A percentile compares a stretch with the other conserved stretches of the same genome.
These are phyloP conservation scores for Aeoliscus strigatus DNA, from an alignment of 2,797 vertebrate species.

Conservation along the genomic window DNA sequence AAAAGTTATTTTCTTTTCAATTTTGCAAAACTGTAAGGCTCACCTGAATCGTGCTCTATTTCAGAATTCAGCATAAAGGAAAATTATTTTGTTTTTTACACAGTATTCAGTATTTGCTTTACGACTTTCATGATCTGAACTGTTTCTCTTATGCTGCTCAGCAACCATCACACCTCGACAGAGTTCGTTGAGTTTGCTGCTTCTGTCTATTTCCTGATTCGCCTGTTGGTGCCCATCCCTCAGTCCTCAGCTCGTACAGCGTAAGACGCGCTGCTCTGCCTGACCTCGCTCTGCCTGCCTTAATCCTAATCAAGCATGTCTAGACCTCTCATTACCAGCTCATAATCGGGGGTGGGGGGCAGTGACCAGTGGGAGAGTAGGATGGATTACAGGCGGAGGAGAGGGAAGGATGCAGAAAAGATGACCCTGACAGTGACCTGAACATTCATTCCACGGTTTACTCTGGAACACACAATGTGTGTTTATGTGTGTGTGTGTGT, in stretches of 20 bases:
- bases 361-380: conserved; percentile 19
- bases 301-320: conserved; percentile 78
- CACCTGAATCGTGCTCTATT: no score
- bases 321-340: conserved; percentile 75
- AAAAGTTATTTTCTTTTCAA: no score
- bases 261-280: conserved; percentile 45
- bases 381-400: conserved; percentile 26
- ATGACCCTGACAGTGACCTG: conserved; percentile 58
- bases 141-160: no score
- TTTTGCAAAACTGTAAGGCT: no score
- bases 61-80: no score
- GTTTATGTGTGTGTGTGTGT: no score
- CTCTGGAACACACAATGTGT: conserved; percentile 35
- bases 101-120: no score
- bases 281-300: conserved; percentile 57
- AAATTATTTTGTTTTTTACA: no score
- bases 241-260: conserved; percentile 29
- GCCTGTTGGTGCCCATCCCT: conserved; percentile 37
- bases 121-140: no score
- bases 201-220: conserved; percentile 45
- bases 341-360: conserved; percentile 58
- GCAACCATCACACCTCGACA: no score
- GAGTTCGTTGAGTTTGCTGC: no score
- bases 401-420: conserved; percentile 40
- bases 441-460: conserved; percentile 59